A percentile compares a stretch with the other conserved stretches of the same genome.
Evolutionary conservation across 2,113 vertebrate species (phyloP).

Genomic region (Tragelaphus buxtoni): DNA sequence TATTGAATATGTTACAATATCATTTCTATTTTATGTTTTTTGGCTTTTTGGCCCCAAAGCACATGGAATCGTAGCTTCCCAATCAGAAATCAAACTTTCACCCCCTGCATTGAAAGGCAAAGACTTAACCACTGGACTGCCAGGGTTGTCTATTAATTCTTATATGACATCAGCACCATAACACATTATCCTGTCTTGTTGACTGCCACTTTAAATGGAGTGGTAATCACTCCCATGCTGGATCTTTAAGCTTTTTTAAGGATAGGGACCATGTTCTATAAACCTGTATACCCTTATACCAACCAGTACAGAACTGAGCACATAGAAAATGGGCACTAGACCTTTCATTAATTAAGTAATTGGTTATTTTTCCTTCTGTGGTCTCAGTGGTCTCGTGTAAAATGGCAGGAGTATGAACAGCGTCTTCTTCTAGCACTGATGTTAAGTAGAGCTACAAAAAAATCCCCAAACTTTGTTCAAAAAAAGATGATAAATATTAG

Average conservation of each 20-base stretch:
- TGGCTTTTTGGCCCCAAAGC: background rate
- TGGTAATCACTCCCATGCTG: background rate
- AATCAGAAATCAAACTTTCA: background rate
- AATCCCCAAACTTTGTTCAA: background rate
- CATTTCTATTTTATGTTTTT: background rate
- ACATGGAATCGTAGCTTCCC: background rate
- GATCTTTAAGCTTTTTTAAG: background rate
- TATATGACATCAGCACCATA: background rate
- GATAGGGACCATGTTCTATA: background rate
- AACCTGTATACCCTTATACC: background rate
- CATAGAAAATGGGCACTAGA: background rate
- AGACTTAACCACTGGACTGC: background rate
- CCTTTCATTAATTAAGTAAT: background rate
- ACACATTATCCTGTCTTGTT: background rate
- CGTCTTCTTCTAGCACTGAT: slow-evolving; percentile 2
- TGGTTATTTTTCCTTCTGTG: background rate
- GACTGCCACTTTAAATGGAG: background rate
- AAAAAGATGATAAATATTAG: background rate
- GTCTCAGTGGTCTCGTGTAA: background rate
- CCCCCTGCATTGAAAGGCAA: background rate
- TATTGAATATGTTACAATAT: background rate
- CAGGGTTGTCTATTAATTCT: background rate
- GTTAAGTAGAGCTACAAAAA: background rate
- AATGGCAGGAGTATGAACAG: slow-evolving; percentile 1
- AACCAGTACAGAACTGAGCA: background rate